phyloP scores from a whole-genome alignment of 2,113 vertebrate species.

The Uria lomvia region DNA sequence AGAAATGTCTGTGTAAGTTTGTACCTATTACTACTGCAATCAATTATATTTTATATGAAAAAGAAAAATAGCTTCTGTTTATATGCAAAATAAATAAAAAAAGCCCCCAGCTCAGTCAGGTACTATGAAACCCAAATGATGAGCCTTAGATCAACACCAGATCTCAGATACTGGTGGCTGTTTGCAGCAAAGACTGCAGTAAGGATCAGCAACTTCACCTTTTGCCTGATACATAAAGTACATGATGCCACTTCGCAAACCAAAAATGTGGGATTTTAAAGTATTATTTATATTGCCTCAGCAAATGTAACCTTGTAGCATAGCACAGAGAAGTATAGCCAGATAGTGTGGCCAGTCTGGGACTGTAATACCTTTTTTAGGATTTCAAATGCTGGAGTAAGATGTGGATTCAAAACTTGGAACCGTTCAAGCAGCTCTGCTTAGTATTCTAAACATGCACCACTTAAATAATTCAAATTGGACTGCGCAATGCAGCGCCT shows the following conservation, averaged over 20 bases:
- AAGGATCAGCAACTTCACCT: not conserved
- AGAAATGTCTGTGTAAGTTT: not conserved
- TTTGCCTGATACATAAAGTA: not conserved
- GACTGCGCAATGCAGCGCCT: constrained; percentile 57
- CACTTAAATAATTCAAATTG: constrained; percentile 65
- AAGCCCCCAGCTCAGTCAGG: not conserved
- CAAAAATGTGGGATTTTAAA: not conserved
- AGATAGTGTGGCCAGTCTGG: not conserved
- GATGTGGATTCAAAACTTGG: not conserved
- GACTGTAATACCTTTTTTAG: not conserved
- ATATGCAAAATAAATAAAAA: not conserved
- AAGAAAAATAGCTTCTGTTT: not conserved
- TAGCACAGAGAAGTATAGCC: not conserved
- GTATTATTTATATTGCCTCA: not conserved
- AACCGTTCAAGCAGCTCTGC: constrained; percentile 26
- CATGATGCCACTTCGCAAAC: not conserved
- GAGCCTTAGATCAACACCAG: not conserved
- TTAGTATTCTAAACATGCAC: constrained; percentile 54
- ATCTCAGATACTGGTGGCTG: not conserved
- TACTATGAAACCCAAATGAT: not conserved
- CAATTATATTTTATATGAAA: not conserved
- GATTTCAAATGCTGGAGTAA: constrained; percentile 24
- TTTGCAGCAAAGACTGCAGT: not conserved
- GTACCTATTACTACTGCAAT: not conserved
- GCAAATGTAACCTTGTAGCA: not conserved